These are phyloP conservation scores for Chaenocephalus aceratus DNA, from an alignment of 2,113 vertebrate genomes.

Conservation along the genomic window DNA sequence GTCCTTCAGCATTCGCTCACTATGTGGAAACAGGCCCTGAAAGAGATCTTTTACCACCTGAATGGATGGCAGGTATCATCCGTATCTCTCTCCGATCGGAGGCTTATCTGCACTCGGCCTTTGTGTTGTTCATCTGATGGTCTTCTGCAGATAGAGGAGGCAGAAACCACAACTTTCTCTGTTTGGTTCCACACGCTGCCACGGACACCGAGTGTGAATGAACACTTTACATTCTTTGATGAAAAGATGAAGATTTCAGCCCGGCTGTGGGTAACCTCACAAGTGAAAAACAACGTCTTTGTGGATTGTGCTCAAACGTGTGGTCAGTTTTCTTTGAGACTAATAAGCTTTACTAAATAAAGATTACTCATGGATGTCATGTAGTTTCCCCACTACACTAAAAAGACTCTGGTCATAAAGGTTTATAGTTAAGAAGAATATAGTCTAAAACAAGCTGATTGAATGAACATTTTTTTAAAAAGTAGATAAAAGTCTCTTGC, in stretches of 20 bases:
- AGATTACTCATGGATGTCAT: too few species aligned
- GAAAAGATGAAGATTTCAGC: slow-evolving; percentile 14
- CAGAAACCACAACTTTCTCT: slow-evolving; percentile 33
- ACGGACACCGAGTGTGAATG: slow-evolving; percentile 37
- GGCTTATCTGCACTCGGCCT: background rate
- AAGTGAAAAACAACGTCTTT: background rate
- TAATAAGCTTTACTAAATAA: too few species aligned
- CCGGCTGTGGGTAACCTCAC: background rate
- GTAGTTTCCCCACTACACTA: too few species aligned
- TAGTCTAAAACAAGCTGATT: too few species aligned
- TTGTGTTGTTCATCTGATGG: slow-evolving; percentile 30
- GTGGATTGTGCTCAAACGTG: background rate
- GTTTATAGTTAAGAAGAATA: too few species aligned
- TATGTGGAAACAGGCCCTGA: too few species aligned
- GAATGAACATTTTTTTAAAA: too few species aligned
- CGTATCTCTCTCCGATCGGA: background rate
- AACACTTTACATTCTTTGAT: slow-evolving; percentile 31
- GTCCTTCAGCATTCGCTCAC: too few species aligned
- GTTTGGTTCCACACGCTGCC: background rate
- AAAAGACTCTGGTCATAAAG: too few species aligned
- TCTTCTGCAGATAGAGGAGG: slow-evolving; percentile 2
- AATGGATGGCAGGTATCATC: background rate
- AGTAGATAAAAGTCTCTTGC: too few species aligned
- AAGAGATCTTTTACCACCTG: too few species aligned
- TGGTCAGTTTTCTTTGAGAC: too few species aligned